Percentiles rank a stretch among this genome's conserved stretches.
These are phyloP conservation scores for Zeuzera pyrina DNA, from an alignment of 2,888 invertebrate genomes.

Conservation along the genomic window DNA sequence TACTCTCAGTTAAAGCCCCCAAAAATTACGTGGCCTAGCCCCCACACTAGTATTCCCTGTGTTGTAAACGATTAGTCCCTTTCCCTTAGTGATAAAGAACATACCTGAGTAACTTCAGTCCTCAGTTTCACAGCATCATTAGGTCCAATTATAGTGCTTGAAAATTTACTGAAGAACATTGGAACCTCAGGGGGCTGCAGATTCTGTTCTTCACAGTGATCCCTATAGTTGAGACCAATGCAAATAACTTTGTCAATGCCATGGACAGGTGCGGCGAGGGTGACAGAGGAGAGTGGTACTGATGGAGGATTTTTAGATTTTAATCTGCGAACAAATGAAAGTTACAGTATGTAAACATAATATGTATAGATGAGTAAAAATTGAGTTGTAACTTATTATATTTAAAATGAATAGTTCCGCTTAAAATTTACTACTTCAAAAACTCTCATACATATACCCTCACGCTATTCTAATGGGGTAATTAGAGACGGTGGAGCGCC, in stretches of 20 bases:
- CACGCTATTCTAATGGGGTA: too few species aligned
- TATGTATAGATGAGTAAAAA: not conserved
- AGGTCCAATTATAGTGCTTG: constrained; percentile 84
- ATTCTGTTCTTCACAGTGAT: constrained; percentile 89
- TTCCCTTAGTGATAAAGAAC: constrained; percentile 6
- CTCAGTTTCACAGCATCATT: constrained; percentile 73
- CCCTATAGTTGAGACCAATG: constrained; percentile 88
- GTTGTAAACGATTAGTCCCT: too few species aligned
- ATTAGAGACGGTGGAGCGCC: too few species aligned
- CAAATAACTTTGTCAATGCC: constrained; percentile 89
- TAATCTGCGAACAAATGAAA: constrained; percentile 6
- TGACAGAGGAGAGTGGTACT: constrained; percentile 64
- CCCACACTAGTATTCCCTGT: too few species aligned
- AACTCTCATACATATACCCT: not conserved
- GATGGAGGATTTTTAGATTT: constrained; percentile 4
- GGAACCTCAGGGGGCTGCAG: constrained; percentile 81
- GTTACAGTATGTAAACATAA: not conserved
- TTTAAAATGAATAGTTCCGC: not conserved
- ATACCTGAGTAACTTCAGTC: constrained; percentile 41
- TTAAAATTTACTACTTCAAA: not conserved
- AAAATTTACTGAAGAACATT: constrained; percentile 90
- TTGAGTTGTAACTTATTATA: not conserved
- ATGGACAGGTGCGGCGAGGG: constrained; percentile 80
- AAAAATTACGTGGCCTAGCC: too few species aligned
- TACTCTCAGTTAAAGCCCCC: too few species aligned